Evolutionary conservation across 2,888 invertebrate genomes (phyloP), one percentile per base, ranked within the genome.

Genomic region (Zygothrica quintamaculata): DNA sequence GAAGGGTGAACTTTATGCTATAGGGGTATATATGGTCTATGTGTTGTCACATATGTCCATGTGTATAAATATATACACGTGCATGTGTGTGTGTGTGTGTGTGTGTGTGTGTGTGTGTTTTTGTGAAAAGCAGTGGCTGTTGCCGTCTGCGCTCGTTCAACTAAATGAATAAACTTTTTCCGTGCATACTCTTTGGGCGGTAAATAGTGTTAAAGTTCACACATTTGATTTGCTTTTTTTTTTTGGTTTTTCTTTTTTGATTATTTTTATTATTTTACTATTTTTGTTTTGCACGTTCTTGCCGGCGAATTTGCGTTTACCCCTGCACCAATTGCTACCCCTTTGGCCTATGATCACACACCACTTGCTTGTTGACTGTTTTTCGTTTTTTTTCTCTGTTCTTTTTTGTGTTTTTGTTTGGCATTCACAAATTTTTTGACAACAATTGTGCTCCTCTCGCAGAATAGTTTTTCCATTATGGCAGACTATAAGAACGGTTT

Each of bases 161-260:
- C 84, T 86, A 86, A 81, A 86, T 81, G 84, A 81, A 81, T 81
- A 81, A 81, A 86, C 81, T 81, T 81, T 81, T 81, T 84, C 71
- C 81, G 68, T 77, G 87, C 87, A 84, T 68, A 84, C 84, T 81
- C 74, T 81, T 86, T 64, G 72, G n/a, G 81, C 67, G 85, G 87
- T 87, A 84, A 87, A 81, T 84, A 81, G 87, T 84, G 87, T 87
- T 84, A 80, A 84, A 87, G 77, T 87, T 82, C 87, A 84, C 81
- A 82, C 81, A 82, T 82, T 84, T 87, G 87, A 82, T 87, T 82
- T 84, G 69, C 62, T 72, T 84, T 82, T 72, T 39, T 34, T 6
- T 16, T 22, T 31, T 25, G 7, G 42, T 9, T 8, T 26, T 43
- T 33, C 11, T 4, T 15, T 50, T 39, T 22, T 26, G 11, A 9